These are phyloP conservation scores for Agapornis canus DNA, from an alignment of 2,797 vertebrate genomes.

Conservation along the genomic window DNA sequence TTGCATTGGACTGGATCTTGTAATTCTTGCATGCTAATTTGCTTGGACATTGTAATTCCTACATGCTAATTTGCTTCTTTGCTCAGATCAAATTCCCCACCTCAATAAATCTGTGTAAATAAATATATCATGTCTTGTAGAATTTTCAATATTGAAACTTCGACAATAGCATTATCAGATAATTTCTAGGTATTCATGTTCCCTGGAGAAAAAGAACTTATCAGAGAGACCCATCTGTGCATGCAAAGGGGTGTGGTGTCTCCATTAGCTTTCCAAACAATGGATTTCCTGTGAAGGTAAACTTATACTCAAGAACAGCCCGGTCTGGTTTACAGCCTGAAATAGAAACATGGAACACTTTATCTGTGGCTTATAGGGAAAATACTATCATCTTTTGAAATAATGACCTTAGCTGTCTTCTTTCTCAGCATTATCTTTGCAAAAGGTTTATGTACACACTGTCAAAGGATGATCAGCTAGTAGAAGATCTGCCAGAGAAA, in stretches of 20 bases:
- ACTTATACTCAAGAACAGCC: neutral
- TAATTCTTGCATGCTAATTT: neutral
- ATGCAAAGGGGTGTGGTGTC: conserved; percentile 22
- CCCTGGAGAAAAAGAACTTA: neutral
- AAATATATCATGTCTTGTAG: neutral
- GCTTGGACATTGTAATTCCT: neutral
- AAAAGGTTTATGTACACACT: neutral
- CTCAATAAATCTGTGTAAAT: neutral
- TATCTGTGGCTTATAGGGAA: conserved; percentile 1
- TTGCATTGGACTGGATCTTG: neutral
- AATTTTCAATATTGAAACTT: neutral
- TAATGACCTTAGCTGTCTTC: neutral
- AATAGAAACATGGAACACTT: conserved; percentile 4
- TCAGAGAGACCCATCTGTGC: conserved; percentile 12
- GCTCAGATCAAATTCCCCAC: neutral
- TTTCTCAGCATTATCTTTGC: neutral
- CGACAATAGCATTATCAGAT: conserved; percentile 3
- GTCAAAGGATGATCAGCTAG: neutral
- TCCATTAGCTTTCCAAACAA: conserved; percentile 31
- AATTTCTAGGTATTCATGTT: neutral
- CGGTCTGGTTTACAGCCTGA: neutral
- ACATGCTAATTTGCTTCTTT: neutral
- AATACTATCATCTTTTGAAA: conserved; percentile 1
- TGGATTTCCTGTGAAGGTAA: conserved; percentile 51
- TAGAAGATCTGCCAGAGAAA: neutral